phyloP scores from a whole-genome alignment of 1,140 invertebrate genomes.

The Drosophila biarmipes region DNA sequence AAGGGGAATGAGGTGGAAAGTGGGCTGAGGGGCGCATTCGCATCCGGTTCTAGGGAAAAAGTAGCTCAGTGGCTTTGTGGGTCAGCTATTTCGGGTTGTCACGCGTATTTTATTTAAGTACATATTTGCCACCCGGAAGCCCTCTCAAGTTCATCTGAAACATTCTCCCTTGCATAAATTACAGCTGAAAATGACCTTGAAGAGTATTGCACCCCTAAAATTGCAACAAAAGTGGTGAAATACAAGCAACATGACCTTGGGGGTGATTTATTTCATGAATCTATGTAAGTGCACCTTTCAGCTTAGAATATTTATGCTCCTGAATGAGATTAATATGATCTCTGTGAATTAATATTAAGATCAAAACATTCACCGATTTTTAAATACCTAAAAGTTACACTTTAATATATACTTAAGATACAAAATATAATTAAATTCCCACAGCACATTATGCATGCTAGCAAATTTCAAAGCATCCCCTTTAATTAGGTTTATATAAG shows the following conservation, averaged over 20 bases:
- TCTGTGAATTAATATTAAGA: too few species aligned
- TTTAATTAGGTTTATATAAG: background rate
- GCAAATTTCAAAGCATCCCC: background rate
- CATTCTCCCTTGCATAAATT: conserved; percentile 20
- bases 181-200: conserved; percentile 13
- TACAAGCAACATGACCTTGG: conserved; percentile 17
- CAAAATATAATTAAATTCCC: background rate
- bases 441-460: background rate
- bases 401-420: too few species aligned
- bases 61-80: conserved; percentile 45
- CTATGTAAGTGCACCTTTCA: background rate
- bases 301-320: too few species aligned
- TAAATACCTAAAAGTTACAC: too few species aligned
- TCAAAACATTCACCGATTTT: too few species aligned
- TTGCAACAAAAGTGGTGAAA: conserved; percentile 8
- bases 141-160: conserved; percentile 2
- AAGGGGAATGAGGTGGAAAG: conserved; percentile 17
- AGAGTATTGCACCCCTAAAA: conserved; percentile 9
- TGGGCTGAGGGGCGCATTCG: background rate
- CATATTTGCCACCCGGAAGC: background rate
- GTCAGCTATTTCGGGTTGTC: conserved; percentile 68
- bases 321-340: too few species aligned
- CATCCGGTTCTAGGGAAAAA: conserved; percentile 14
- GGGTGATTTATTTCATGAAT: conserved; percentile 1
- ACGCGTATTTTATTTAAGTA: conserved; percentile 39